phyloP scores from a whole-genome alignment of 2,797 vertebrate genomes.

The Strix occidentalis region DNA sequence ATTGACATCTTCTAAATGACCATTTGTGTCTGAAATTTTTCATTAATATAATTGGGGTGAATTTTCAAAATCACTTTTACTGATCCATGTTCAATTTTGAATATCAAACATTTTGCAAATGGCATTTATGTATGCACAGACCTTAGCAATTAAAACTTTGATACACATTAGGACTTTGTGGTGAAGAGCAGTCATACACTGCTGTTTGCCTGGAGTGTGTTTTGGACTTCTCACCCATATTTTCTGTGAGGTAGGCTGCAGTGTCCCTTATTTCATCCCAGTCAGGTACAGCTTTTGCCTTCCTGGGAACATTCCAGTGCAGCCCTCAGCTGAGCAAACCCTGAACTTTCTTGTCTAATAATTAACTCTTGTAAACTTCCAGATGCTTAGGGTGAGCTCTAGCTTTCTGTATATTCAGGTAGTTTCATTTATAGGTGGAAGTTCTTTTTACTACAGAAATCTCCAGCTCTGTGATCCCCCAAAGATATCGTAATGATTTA shows the following conservation, averaged over 20 bases:
- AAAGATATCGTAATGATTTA: not conserved
- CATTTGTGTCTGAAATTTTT: not conserved
- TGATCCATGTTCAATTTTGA: not conserved
- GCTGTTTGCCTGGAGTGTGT: not conserved
- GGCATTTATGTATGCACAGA: not conserved
- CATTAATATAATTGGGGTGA: not conserved
- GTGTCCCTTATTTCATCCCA: not conserved
- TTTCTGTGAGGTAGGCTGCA: not conserved
- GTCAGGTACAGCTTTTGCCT: not conserved
- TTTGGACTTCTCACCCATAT: not conserved
- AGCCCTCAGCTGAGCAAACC: not conserved
- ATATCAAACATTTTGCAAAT: not conserved
- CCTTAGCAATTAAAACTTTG: not conserved
- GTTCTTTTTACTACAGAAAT: not conserved
- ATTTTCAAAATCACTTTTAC: not conserved
- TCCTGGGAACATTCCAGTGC: not conserved
- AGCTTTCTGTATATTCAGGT: not conserved
- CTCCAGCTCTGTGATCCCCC: not conserved
- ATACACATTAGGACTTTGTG: not conserved
- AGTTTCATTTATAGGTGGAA: not conserved
- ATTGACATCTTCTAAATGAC: not conserved
- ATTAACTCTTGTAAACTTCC: conserved; percentile 52
- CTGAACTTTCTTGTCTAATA: conserved; percentile 43
- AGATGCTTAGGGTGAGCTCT: not conserved
- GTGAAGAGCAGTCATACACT: not conserved